Conservation (phyloP, 2,113 vertebrate species). For the Uria lomvia region DNA sequence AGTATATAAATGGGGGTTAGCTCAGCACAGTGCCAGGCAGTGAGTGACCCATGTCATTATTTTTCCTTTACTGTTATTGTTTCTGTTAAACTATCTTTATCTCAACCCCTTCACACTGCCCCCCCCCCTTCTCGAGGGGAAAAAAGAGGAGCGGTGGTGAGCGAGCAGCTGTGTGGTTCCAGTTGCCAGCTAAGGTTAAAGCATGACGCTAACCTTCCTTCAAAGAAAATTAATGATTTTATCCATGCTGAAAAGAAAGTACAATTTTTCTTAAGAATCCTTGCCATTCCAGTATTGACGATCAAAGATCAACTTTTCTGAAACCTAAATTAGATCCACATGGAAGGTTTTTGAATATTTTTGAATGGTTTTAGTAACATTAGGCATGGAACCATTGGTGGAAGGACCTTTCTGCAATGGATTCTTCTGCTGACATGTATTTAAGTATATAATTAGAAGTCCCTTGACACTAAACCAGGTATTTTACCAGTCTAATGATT, state of each 20-base stretch:
- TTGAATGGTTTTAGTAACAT: background rate
- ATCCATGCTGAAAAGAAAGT: background rate
- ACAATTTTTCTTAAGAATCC: background rate
- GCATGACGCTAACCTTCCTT: background rate
- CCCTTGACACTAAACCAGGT: background rate
- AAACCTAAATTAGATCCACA: background rate
- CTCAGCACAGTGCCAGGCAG: background rate
- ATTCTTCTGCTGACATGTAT: background rate
- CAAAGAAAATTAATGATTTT: background rate
- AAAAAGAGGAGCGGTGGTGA: too few species aligned
- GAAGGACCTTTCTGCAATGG: background rate
- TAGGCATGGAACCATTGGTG: background rate
- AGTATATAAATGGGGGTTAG: background rate
- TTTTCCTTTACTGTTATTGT: background rate
- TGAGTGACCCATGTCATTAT: background rate
- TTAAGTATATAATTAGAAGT: background rate
- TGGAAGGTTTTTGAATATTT: background rate
- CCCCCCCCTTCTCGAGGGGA: too few species aligned
- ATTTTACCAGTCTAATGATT: background rate
- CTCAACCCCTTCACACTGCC: too few species aligned
- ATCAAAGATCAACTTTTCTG: background rate
- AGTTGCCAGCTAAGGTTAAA: too few species aligned
- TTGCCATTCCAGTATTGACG: background rate
- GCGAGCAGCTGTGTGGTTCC: too few species aligned
- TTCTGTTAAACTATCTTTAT: background rate